Evolutionary conservation across 2,888 invertebrate species (phyloP).

Genomic region (Drosophila longiperda): DNA sequence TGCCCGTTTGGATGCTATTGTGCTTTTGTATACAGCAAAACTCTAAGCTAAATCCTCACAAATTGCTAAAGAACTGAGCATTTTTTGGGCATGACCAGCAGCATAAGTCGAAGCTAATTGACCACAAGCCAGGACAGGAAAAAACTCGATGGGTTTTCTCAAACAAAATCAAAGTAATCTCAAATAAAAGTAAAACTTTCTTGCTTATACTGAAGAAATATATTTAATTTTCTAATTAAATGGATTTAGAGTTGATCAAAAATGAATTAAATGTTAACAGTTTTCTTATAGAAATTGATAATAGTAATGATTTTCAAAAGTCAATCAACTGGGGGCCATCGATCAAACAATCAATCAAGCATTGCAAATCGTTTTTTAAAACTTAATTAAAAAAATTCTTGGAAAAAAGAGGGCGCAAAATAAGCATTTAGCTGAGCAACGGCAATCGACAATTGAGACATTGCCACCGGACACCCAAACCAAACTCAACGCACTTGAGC

Average conservation of each 20-base stretch:
- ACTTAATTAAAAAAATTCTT: not conserved
- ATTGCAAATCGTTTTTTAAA: not conserved
- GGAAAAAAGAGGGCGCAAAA: not conserved
- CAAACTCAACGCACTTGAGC: constrained; percentile 16
- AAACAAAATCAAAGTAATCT: constrained; percentile 1
- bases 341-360: not conserved
- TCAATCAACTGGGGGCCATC: not conserved
- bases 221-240: not conserved
- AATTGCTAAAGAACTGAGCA: constrained; percentile 18
- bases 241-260: not conserved
- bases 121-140: constrained; percentile 31
- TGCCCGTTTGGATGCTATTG: not conserved
- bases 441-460: constrained; percentile 50
- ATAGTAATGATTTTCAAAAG: not conserved
- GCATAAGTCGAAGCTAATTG: constrained; percentile 43
- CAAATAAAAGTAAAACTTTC: not conserved
- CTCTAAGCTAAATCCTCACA: constrained; percentile 26
- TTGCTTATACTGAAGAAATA: not conserved
- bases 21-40: constrained; percentile 24
- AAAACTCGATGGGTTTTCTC: not conserved
- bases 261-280: too few relatives aligned
- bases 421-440: constrained; percentile 25
- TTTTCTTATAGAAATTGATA: not conserved
- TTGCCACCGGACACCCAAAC: constrained; percentile 6
- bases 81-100: constrained; percentile 1